phyloP scores from a whole-genome alignment of 2,113 vertebrate species.

The Dipodomys ordii region DNA sequence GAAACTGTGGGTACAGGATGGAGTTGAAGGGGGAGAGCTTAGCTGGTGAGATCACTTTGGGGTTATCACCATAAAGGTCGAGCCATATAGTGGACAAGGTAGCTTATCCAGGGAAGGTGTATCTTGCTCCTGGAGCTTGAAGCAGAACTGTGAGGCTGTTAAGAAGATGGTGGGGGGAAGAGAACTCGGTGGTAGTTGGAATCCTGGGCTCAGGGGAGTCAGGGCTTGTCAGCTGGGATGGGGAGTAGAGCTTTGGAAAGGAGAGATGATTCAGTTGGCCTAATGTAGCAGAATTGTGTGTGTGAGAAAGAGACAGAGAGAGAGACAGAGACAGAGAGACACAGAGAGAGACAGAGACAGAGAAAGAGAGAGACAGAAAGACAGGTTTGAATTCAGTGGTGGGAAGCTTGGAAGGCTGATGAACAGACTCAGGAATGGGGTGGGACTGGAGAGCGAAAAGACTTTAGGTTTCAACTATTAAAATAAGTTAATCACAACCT shows the following conservation, averaged over 20 bases:
- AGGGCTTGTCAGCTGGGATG: neutral
- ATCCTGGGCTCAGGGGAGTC: no score
- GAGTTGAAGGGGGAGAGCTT: neutral
- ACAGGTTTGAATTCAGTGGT: no score
- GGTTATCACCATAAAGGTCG: accelerated
- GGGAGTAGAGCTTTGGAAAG: neutral
- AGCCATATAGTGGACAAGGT: neutral
- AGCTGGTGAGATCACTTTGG: neutral
- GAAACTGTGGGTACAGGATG: neutral
- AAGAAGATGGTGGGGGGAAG: neutral
- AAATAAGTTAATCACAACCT: neutral
- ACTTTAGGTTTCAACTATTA: no score
- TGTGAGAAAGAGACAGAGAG: no score
- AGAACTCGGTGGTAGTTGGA: neutral
- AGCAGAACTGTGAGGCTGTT: neutral
- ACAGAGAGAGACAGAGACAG: no score
- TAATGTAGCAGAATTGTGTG: neutral
- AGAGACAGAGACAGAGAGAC: no score
- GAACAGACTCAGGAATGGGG: neutral
- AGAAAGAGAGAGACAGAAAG: no score
- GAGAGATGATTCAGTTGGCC: neutral
- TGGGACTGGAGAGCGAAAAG: neutral
- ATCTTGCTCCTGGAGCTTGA: neutral
- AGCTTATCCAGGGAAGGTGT: neutral
- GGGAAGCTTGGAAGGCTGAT: neutral